Conservation (phyloP, 2,888 invertebrate species). For the Calameuta filiformis region DNA sequence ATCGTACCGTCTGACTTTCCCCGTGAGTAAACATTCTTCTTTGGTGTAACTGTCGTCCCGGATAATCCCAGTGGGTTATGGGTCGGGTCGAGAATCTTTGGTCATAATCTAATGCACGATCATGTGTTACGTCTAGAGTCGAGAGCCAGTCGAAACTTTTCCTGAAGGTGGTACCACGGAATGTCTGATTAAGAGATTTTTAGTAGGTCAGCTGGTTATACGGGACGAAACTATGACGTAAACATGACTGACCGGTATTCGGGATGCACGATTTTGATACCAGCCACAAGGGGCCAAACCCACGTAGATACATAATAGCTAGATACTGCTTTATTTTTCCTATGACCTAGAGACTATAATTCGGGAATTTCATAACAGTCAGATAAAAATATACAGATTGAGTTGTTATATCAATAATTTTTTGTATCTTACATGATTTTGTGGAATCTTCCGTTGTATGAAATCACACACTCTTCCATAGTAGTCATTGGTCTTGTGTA, state of each 20-base stretch:
- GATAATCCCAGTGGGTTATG: neutral
- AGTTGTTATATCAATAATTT: neutral
- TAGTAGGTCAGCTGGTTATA: slow-evolving; percentile 29
- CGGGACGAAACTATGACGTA: neutral
- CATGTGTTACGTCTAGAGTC: neutral
- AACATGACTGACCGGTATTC: neutral
- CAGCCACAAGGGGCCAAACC: too few relatives aligned
- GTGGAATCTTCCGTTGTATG: neutral
- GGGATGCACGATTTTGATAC: neutral
- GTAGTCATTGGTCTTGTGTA: neutral
- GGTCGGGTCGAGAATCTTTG: neutral
- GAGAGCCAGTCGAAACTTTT: neutral
- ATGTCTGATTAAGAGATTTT: slow-evolving; percentile 26
- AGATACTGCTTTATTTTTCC: neutral
- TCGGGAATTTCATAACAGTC: neutral
- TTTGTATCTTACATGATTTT: neutral
- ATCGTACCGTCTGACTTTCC: neutral
- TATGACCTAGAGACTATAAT: neutral
- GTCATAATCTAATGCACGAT: neutral
- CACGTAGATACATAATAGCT: too few relatives aligned
- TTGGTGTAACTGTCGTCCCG: neutral
- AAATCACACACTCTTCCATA: too few relatives aligned
- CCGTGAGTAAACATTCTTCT: neutral
- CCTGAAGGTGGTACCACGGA: slow-evolving; percentile 11
- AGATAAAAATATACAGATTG: neutral